Conservation (phyloP, 2,113 vertebrate species). For the Nannobrachium achirus region DNA sequence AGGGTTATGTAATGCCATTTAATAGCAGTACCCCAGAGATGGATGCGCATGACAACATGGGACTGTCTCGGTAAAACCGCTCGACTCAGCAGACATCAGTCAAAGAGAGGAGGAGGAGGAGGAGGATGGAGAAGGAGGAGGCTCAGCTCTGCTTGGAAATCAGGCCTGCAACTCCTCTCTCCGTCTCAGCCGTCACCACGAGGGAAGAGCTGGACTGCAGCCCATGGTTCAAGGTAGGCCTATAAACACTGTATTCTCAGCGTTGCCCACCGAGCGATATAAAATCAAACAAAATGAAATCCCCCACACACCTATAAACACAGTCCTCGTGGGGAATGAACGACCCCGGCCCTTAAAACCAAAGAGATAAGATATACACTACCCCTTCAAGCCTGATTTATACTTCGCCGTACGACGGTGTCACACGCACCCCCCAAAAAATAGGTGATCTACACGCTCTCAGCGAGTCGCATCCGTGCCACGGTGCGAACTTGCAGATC, state of each 20-base stretch:
- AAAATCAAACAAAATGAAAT: conserved; percentile 35
- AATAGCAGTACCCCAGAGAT: conserved; percentile 78
- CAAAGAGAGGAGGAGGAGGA: conserved; percentile 52
- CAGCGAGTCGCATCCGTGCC: too few species aligned
- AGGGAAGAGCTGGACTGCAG: conserved; percentile 63
- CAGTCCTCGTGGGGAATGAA: conserved; percentile 43
- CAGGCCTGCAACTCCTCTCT: conserved; percentile 64
- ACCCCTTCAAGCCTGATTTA: conserved; percentile 23
- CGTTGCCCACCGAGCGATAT: conserved; percentile 46
- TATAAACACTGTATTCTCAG: conserved; percentile 76
- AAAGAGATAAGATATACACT: conserved; percentile 39
- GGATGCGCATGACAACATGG: conserved; percentile 70
- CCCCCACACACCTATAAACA: conserved; percentile 49
- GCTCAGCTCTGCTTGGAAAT: conserved; percentile 66
- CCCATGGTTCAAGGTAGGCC: conserved; percentile 46
- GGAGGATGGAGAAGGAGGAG: conserved; percentile 62
- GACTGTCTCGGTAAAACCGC: conserved; percentile 69
- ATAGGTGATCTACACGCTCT: too few species aligned
- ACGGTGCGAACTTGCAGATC: too few species aligned
- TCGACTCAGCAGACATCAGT: conserved; percentile 70
- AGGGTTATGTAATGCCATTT: conserved; percentile 72
- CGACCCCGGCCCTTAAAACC: conserved; percentile 11
- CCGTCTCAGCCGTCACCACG: conserved; percentile 31
- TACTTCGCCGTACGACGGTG: too few species aligned
- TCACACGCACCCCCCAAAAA: too few species aligned